phyloP scores from a whole-genome alignment of 1,140 invertebrate species.

The Cydia fagiglandana region DNA sequence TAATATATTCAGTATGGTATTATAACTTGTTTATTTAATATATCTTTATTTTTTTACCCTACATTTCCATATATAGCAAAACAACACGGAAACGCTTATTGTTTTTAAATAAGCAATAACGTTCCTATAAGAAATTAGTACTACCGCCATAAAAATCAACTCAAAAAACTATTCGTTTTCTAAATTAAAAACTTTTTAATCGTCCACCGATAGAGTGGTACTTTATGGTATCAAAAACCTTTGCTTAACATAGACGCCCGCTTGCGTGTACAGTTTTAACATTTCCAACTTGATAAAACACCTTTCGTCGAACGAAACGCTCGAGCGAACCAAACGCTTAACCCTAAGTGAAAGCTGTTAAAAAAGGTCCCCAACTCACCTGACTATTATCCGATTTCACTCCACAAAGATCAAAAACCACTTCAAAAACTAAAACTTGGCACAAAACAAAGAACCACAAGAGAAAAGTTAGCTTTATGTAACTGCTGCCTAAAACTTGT shows the following conservation, averaged over 20 bases:
- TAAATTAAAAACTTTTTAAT: not conserved
- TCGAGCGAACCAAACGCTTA: not conserved
- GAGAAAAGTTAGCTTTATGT: constrained; percentile 62
- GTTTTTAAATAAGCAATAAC: too few relatives aligned
- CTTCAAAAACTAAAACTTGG: constrained; percentile 49
- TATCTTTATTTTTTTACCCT: not conserved
- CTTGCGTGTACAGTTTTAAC: not conserved
- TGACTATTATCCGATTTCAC: constrained; percentile 58
- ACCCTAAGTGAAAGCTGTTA: constrained; percentile 20
- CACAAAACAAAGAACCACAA: constrained; percentile 53
- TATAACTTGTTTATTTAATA: not conserved
- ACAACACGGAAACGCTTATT: too few relatives aligned
- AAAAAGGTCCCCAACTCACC: constrained; percentile 48
- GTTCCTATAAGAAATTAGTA: too few relatives aligned
- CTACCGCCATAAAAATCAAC: too few relatives aligned
- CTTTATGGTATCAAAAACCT: not conserved
- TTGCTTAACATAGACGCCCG: not conserved
- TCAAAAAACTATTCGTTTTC: not conserved
- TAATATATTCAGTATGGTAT: too few relatives aligned
- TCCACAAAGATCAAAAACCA: constrained; percentile 51
- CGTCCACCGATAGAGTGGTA: not conserved
- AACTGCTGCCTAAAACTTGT: constrained; percentile 54
- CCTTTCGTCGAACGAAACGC: constrained; percentile 7
- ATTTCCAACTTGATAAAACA: not conserved
- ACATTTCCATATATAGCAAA: not conserved